These are phyloP conservation scores for Achroia grisella DNA, from an alignment of 1,140 invertebrate genomes.

Conservation along the genomic window DNA sequence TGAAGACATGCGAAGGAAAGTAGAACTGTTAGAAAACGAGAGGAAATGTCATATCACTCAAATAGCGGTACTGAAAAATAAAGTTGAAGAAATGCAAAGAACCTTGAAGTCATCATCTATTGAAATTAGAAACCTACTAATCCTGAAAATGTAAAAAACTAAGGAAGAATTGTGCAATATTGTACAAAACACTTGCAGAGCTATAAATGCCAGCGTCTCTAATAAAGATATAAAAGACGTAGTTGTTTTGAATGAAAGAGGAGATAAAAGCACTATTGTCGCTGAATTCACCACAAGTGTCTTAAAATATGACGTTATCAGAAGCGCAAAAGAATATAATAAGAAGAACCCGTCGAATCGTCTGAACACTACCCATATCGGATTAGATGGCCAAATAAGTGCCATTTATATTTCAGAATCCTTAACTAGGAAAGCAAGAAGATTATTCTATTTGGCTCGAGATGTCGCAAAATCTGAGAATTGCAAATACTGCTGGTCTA, in stretches of 20 bases:
- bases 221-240: too few relatives aligned
- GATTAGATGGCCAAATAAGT: neutral
- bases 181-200: neutral
- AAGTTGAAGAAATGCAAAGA: neutral
- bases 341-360: neutral
- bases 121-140: neutral
- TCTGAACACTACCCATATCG: neutral
- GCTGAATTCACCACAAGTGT: neutral
- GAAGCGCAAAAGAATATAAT: neutral
- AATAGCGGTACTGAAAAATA: neutral
- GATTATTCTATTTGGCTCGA: constrained; percentile 4
- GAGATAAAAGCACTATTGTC: neutral
- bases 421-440: constrained; percentile 1
- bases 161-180: neutral
- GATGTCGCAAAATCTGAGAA: constrained; percentile 1
- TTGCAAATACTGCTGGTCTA: constrained; percentile 8
- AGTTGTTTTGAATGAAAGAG: neutral
- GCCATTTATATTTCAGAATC: constrained; percentile 3
- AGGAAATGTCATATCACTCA: neutral
- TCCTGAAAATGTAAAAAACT: neutral
- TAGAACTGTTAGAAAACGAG: neutral
- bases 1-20: neutral
- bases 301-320: neutral
- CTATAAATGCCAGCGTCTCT: neutral
- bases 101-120: neutral